phyloP scores from a whole-genome alignment of 37 sponge, comb jelly and placozoan genomes.

The Dysidea cf. avara region DNA sequence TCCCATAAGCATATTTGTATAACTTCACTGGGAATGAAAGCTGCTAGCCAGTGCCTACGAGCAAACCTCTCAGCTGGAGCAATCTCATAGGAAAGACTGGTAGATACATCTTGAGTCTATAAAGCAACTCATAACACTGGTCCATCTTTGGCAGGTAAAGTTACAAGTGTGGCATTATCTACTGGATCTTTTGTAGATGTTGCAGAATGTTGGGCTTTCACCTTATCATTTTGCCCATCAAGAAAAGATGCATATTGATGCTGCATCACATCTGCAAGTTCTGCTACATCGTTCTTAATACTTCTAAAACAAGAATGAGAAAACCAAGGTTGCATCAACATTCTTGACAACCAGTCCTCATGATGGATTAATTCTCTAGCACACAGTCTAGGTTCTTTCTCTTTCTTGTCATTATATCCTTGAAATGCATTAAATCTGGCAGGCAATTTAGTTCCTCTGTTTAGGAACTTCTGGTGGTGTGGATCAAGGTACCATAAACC shows the following conservation, averaged over 20 bases:
- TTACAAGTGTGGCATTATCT: too few species aligned
- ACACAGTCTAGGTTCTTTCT: conserved; percentile 7
- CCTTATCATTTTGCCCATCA: background rate
- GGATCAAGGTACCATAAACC: too few species aligned
- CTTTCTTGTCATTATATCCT: conserved; percentile 17
- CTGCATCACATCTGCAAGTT: conserved; percentile 8
- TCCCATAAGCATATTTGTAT: conserved; percentile 41
- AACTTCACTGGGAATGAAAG: conserved; percentile 12
- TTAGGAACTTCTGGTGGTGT: too few species aligned
- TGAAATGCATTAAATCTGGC: background rate
- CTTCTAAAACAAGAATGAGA: background rate
- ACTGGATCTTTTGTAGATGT: too few species aligned
- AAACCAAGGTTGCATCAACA: conserved; percentile 33
- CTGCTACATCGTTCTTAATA: background rate
- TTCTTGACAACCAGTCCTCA: background rate
- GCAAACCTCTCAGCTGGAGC: conserved; percentile 20
- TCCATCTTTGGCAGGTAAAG: too few species aligned
- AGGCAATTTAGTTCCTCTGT: too few species aligned
- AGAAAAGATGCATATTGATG: conserved; percentile 3
- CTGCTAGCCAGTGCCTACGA: conserved; percentile 24
- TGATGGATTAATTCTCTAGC: background rate
- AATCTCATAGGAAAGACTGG: conserved; percentile 34
- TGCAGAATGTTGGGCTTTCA: conserved; percentile 23
- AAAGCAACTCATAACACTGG: too few species aligned
- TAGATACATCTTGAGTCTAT: too few species aligned